These are phyloP conservation scores for Punctoribates punctum DNA, from an alignment of 2,888 invertebrate species.

Conservation along the genomic window DNA sequence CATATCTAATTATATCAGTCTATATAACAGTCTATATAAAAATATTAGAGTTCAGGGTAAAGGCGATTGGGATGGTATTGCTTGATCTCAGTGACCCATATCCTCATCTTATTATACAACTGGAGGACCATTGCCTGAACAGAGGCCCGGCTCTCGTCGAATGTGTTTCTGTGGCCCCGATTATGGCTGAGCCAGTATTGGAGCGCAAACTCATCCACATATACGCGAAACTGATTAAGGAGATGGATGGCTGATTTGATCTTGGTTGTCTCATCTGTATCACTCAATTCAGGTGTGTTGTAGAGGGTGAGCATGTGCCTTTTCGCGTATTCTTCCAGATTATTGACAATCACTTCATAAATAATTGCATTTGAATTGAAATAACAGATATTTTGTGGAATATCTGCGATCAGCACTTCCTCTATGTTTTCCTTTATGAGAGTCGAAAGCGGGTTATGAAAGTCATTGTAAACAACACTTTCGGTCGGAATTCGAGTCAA, in stretches of 20 bases:
- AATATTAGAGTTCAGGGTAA: no score
- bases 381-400: neutral
- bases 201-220: neutral
- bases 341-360: neutral
- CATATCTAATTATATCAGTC: no score
- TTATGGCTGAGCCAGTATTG: neutral
- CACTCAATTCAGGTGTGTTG: neutral
- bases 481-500: neutral
- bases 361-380: neutral
- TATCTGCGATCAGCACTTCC: neutral
- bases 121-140: neutral
- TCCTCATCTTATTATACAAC: neutral
- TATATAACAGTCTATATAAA: no score
- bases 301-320: neutral
- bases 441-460: neutral
- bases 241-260: neutral
- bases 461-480: neutral
- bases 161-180: neutral
- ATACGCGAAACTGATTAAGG: neutral
- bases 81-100: neutral
- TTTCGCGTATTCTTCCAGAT: neutral
- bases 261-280: neutral
- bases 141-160: neutral
- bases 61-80: no score
- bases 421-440: neutral